These are phyloP conservation scores for Cheilosia grossa DNA, from an alignment of 2,888 invertebrate species.

Conservation along the genomic window DNA sequence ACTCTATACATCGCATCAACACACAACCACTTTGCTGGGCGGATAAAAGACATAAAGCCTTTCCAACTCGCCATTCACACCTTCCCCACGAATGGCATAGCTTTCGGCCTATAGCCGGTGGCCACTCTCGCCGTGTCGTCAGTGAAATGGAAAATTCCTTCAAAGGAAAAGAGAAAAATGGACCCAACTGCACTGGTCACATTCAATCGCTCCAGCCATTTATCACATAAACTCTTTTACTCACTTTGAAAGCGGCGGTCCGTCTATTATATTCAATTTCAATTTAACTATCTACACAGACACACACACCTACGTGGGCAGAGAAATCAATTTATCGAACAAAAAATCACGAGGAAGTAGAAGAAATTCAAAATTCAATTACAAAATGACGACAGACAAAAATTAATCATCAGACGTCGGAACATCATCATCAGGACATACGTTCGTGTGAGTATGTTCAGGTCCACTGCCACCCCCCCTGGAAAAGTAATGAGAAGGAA, in stretches of 20 bases:
- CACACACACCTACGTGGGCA: slow-evolving; percentile 1
- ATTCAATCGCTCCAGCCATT: slow-evolving; percentile 33
- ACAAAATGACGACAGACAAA: slow-evolving; percentile 49
- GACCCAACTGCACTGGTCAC: slow-evolving; percentile 17
- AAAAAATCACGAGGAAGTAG: slow-evolving; percentile 1
- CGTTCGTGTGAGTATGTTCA: neutral
- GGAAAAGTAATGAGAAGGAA: slow-evolving; percentile 45
- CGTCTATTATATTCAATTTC: slow-evolving; percentile 46
- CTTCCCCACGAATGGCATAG: slow-evolving; percentile 18
- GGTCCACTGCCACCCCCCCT: neutral
- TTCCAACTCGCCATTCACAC: slow-evolving; percentile 26
- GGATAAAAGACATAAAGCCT: slow-evolving; percentile 8
- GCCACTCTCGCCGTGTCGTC: slow-evolving; percentile 17
- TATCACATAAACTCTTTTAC: slow-evolving; percentile 42
- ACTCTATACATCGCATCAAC: too few species aligned
- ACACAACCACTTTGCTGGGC: neutral
- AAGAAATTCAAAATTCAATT: slow-evolving; percentile 55
- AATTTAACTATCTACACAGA: slow-evolving; percentile 30
- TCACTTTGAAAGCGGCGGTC: slow-evolving; percentile 7
- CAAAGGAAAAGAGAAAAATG: neutral
- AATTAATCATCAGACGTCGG: slow-evolving; percentile 62
- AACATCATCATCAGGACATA: slow-evolving; percentile 41
- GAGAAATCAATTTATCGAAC: slow-evolving; percentile 59
- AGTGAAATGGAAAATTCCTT: slow-evolving; percentile 24
- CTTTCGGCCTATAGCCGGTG: slow-evolving; percentile 28